Evolutionary conservation across 2,113 vertebrate genomes (phyloP).

Genomic region (Melanerpes aurifrons): DNA sequence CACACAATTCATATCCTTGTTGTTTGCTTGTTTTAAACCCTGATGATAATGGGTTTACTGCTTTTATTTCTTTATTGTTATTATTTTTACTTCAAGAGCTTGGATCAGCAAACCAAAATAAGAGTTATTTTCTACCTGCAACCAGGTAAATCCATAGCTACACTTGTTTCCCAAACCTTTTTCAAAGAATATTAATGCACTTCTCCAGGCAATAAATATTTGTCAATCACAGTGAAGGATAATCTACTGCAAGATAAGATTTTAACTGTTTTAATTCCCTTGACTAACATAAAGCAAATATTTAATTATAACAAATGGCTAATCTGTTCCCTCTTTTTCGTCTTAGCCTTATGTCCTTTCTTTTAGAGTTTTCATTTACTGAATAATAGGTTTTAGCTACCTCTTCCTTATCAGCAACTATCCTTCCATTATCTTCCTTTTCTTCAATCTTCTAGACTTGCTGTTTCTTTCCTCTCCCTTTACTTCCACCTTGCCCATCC

Average conservation of each 20-base stretch:
- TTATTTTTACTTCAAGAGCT: background rate
- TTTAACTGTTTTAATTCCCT: constrained; percentile 13
- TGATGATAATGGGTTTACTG: background rate
- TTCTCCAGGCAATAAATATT: background rate
- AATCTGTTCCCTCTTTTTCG: background rate
- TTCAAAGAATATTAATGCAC: background rate
- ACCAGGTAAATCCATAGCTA: background rate
- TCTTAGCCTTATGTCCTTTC: background rate
- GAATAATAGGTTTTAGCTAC: background rate
- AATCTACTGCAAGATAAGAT: background rate
- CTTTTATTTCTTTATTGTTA: background rate
- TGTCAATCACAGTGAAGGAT: background rate
- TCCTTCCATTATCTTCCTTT: background rate
- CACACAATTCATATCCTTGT: background rate
- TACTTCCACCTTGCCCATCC: background rate
- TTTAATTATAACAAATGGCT: constrained; percentile 9
- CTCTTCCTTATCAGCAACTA: background rate
- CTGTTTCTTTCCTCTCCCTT: background rate
- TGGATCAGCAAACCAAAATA: background rate
- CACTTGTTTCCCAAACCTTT: background rate
- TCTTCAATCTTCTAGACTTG: background rate
- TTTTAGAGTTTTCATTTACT: constrained; percentile 7
- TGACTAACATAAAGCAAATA: constrained; percentile 8
- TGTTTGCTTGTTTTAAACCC: background rate
- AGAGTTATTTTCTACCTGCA: background rate